These are phyloP conservation scores for Athalia rosae DNA, from an alignment of 2,888 invertebrate genomes.

Conservation along the genomic window DNA sequence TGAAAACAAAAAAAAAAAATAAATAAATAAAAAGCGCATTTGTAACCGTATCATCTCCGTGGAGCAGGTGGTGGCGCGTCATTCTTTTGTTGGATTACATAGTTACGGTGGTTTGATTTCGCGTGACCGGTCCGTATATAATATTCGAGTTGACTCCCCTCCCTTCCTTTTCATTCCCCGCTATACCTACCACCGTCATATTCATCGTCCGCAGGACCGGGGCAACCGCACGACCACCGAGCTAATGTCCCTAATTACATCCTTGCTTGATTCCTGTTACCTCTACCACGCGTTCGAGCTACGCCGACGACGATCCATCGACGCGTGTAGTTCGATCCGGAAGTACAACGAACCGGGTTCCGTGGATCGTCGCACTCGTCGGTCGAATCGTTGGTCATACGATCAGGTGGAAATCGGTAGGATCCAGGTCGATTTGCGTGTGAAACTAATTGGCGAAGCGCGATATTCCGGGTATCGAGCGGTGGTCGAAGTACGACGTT, in stretches of 20 bases:
- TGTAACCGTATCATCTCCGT: not conserved
- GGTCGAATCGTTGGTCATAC: too few species aligned
- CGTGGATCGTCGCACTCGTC: too few species aligned
- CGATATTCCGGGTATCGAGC: too few species aligned
- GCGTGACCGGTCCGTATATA: slow-evolving; percentile 65
- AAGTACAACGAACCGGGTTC: too few species aligned
- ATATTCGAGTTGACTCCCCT: slow-evolving; percentile 45
- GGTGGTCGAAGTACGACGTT: not conserved
- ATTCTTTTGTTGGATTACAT: slow-evolving; percentile 35
- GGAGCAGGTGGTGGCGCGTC: slow-evolving; percentile 37
- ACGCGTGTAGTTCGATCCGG: not conserved
- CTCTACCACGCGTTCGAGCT: slow-evolving; percentile 50
- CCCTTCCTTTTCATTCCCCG: too few species aligned
- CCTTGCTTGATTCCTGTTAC: slow-evolving; percentile 60
- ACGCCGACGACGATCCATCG: slow-evolving; percentile 35
- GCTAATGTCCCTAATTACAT: slow-evolving; percentile 62
- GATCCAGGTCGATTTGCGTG: too few species aligned
- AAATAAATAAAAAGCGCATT: slow-evolving; percentile 15
- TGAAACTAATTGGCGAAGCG: too few species aligned
- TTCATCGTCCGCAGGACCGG: slow-evolving; percentile 4
- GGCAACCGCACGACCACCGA: slow-evolving; percentile 56
- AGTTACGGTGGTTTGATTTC: slow-evolving; percentile 63
- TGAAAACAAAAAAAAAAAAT: not conserved
- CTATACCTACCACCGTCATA: too few species aligned
- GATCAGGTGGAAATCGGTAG: too few species aligned